These are phyloP conservation scores for Gopherus evgoodei DNA, from an alignment of 2,113 vertebrate species.

Conservation along the genomic window DNA sequence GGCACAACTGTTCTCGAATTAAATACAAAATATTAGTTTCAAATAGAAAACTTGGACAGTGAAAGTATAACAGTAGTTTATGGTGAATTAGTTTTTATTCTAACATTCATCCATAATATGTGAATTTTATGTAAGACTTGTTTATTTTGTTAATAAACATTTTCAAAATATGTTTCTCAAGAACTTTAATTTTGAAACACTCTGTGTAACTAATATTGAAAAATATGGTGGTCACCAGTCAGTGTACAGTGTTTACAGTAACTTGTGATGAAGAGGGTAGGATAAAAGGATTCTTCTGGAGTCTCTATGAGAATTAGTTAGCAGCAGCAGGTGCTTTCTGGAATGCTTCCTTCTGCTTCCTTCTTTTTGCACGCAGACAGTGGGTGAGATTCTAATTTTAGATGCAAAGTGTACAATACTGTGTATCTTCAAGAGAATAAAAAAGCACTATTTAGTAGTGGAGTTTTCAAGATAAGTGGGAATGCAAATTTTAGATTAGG, in stretches of 20 bases:
- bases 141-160: neutral
- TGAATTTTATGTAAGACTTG: neutral
- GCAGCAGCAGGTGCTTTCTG: neutral
- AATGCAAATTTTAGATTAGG: neutral
- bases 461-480: neutral
- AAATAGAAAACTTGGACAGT: neutral
- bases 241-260: neutral
- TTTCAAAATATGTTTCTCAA: neutral
- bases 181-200: neutral
- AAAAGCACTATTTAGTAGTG: neutral
- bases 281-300: neutral
- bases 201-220: neutral
- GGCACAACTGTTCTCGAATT: neutral
- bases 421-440: neutral
- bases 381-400: neutral
- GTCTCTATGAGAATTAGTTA: neutral
- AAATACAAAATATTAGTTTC: neutral
- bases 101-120: neutral
- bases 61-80: neutral
- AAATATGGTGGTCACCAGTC: neutral
- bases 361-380: neutral
- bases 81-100: neutral
- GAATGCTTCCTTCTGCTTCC: neutral
- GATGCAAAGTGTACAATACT: neutral
- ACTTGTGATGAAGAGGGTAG: neutral